Base-by-base conservation (phyloP, 2,888 invertebrate species). In the Rhingia rostrata region DNA sequence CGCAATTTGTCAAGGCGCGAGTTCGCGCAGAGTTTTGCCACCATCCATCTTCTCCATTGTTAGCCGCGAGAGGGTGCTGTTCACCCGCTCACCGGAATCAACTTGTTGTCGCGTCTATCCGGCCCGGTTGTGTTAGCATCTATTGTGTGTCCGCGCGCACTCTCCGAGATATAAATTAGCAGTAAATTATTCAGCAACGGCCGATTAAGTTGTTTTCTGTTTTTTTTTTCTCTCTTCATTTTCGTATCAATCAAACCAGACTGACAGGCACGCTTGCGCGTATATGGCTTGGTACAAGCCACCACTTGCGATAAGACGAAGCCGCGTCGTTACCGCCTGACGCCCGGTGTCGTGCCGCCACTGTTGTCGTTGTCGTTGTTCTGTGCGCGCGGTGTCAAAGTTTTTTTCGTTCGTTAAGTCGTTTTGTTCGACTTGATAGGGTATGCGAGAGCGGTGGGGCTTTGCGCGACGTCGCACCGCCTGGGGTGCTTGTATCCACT, bases 241-340 rank as follows among this genome's bases (percentile, higher is more conserved):
- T 84, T 84, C 89, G 89, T 89, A 86, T 89, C 90, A 89, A 88
- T 89, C 87, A 89, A 86, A 88, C 88, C 87, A 88, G 88, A 90
- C 88, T 89, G 89, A 88, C 89, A 88, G 89, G 89, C 90, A 88
- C 88, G 86, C 79, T 84, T 88, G 87, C 87, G 88, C 88, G 89
- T 87, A 88, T 87, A 88, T 87, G 88, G 88, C 86, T 70, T 85
- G 88, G 86, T 87, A 88, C 88, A 87, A 87, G 87, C 87, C 87
- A 88, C 88, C 87, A 87, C 87, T 88, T 89, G 89, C 86, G 88
- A 87, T 87, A 87, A 88, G 88, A 87, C 87, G 87, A 88, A 87
- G 87, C 84, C 86, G 87, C 85, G 86, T 86, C 86, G 87, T 53
- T 35, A 35, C 87, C 88, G 88, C 88, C 89, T 89, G 88, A 87